Conservation (phyloP, 1,140 invertebrate genomes). For the Drosophila ironensis region DNA sequence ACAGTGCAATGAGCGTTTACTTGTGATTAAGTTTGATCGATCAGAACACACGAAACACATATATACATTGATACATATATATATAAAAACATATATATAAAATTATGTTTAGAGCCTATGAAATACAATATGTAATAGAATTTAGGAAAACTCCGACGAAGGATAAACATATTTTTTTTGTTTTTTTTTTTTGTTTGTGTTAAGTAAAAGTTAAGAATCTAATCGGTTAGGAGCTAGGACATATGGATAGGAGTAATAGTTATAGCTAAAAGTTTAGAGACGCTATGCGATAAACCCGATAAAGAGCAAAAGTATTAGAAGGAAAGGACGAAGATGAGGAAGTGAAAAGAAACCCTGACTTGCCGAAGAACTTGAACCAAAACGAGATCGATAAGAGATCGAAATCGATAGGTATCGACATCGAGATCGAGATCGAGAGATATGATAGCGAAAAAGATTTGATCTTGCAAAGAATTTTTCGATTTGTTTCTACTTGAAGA, state of each 20-base stretch:
- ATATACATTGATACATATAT: conserved; percentile 8
- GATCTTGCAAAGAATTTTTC: conserved; percentile 60
- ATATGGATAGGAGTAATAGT: conserved; percentile 47
- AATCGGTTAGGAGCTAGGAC: background rate
- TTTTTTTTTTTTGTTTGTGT: conserved; percentile 11
- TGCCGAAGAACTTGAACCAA: conserved; percentile 65
- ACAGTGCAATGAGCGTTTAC: conserved; percentile 74
- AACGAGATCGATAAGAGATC: no score
- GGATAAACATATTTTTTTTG: conserved; percentile 14
- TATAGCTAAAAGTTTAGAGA: conserved; percentile 76
- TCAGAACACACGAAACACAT: background rate
- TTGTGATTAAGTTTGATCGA: conserved; percentile 72
- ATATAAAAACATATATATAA: conserved; percentile 21
- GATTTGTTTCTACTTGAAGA: conserved; percentile 75
- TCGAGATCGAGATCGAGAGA: conserved; percentile 51
- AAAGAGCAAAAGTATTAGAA: conserved; percentile 70
- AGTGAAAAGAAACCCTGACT: conserved; percentile 10
- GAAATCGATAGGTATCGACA: conserved; percentile 50
- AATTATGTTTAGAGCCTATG: no score
- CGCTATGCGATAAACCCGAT: conserved; percentile 49
- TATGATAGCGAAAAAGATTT: conserved; percentile 48
- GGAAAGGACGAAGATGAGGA: conserved; percentile 13
- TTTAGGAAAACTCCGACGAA: conserved; percentile 1
- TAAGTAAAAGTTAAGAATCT: background rate
- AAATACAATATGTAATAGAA: no score